These are phyloP conservation scores for Pyralis farinalis DNA, from an alignment of 2,888 invertebrate species.

Conservation along the genomic window DNA sequence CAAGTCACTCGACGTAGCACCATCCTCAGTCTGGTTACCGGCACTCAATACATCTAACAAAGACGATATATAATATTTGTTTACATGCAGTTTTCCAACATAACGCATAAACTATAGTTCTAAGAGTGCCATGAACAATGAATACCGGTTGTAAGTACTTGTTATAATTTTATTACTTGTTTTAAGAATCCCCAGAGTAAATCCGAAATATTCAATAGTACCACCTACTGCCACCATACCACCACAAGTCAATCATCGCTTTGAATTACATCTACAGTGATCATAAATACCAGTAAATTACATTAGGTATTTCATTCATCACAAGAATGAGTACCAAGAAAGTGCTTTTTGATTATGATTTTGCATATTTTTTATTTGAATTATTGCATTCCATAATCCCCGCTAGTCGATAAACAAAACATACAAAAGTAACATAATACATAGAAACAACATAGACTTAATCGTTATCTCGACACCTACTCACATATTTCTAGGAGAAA, in stretches of 20 bases:
- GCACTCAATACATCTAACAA: conserved; percentile 25
- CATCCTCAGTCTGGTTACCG: conserved; percentile 21
- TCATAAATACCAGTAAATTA: no score
- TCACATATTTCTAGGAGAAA: conserved; percentile 52
- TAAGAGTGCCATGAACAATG: conserved; percentile 45
- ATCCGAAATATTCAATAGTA: background rate
- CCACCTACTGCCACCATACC: no score
- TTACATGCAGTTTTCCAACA: conserved; percentile 27
- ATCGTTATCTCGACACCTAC: conserved; percentile 37
- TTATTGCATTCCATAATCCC: no score
- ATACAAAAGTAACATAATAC: conserved; percentile 21
- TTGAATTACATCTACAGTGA: no score
- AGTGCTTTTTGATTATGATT: no score
- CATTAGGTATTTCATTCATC: no score
- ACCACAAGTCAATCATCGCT: no score
- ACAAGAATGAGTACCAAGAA: no score
- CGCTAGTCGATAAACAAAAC: no score
- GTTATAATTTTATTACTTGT: conserved; percentile 11
- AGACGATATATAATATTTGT: conserved; percentile 34
- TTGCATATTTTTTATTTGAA: no score
- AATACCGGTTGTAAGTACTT: conserved; percentile 53
- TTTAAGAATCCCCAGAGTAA: conserved; percentile 2
- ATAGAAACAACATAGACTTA: conserved; percentile 11
- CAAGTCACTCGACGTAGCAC: conserved; percentile 55
- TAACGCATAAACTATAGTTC: conserved; percentile 29